A percentile compares a stretch with the other conserved stretches of the same genome.
These are phyloP conservation scores for Tiliacea aurago DNA, from an alignment of 2,888 invertebrate species.

Conservation along the genomic window DNA sequence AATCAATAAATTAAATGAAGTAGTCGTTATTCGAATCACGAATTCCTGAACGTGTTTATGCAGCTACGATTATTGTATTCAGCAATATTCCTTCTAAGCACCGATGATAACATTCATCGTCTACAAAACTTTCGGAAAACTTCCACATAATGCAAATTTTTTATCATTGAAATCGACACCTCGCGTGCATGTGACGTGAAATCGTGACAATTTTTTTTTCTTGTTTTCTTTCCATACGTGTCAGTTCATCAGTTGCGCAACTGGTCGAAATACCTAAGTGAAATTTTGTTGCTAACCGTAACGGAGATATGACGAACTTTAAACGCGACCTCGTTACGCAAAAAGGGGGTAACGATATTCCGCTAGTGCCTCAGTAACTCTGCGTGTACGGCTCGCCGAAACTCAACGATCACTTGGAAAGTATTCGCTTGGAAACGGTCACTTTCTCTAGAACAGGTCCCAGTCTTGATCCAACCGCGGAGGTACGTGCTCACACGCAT, in stretches of 20 bases:
- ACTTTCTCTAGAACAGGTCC: constrained; percentile 88
- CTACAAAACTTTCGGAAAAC: not conserved
- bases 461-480: constrained; percentile 73
- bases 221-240: constrained; percentile 43
- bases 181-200: constrained; percentile 6
- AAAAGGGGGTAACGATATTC: constrained; percentile 85
- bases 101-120: constrained; percentile 2
- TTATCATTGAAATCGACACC: constrained; percentile 1
- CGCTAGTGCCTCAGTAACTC: constrained; percentile 56
- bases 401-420: constrained; percentile 84
- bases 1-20: not conserved
- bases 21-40: not conserved
- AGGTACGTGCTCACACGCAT: constrained; percentile 69
- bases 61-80: constrained; percentile 45
- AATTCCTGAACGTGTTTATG: not conserved
- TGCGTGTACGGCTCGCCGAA: constrained; percentile 72
- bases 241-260: constrained; percentile 67
- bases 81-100: not conserved
- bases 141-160: constrained; percentile 16
- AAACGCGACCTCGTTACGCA: constrained; percentile 82
- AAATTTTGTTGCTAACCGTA: constrained; percentile 76
- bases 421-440: constrained; percentile 82
- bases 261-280: constrained; percentile 72
- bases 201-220: constrained; percentile 21
- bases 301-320: constrained; percentile 78